phyloP scores from a whole-genome alignment of 2,113 vertebrate genomes.

The Oreochromis spilurus region DNA sequence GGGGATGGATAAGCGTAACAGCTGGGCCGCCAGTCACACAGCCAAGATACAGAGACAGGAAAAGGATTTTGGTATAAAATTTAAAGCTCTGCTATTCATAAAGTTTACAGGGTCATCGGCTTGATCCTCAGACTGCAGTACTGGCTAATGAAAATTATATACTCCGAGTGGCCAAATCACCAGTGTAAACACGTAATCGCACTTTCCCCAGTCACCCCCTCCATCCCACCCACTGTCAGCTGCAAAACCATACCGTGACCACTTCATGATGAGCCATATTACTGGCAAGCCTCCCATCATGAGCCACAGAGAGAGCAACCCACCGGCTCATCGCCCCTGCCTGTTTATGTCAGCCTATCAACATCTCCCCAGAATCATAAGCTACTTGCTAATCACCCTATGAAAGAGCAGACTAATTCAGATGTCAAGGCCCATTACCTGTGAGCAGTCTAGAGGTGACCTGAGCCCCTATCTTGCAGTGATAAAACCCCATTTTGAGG shows the following conservation, averaged over 20 bases:
- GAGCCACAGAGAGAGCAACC: not conserved
- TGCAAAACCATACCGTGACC: slow-evolving; percentile 34
- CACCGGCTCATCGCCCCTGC: not conserved
- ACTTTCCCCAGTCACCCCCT: not conserved
- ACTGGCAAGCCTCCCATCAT: slow-evolving; percentile 42
- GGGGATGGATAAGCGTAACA: slow-evolving; percentile 28
- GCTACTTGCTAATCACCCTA: slow-evolving; percentile 54
- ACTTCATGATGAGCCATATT: slow-evolving; percentile 38
- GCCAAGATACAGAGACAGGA: not conserved
- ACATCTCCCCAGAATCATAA: slow-evolving; percentile 37
- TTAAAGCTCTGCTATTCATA: not conserved
- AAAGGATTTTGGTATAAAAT: slow-evolving; percentile 11
- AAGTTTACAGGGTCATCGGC: not conserved
- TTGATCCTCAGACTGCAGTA: not conserved
- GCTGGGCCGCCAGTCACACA: slow-evolving; percentile 29
- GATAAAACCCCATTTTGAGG: slow-evolving; percentile 49
- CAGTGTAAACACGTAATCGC: slow-evolving; percentile 16
- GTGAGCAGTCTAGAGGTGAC: slow-evolving; percentile 57
- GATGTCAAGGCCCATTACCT: slow-evolving; percentile 68
- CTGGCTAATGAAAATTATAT: slow-evolving; percentile 14
- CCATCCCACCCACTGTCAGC: slow-evolving; percentile 14
- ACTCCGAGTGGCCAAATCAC: slow-evolving; percentile 15
- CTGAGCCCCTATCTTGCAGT: slow-evolving; percentile 28
- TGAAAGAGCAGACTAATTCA: slow-evolving; percentile 56
- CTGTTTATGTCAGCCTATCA: slow-evolving; percentile 33